Conservation (phyloP, 2,888 invertebrate species). For the Periphyllus acericola region DNA sequence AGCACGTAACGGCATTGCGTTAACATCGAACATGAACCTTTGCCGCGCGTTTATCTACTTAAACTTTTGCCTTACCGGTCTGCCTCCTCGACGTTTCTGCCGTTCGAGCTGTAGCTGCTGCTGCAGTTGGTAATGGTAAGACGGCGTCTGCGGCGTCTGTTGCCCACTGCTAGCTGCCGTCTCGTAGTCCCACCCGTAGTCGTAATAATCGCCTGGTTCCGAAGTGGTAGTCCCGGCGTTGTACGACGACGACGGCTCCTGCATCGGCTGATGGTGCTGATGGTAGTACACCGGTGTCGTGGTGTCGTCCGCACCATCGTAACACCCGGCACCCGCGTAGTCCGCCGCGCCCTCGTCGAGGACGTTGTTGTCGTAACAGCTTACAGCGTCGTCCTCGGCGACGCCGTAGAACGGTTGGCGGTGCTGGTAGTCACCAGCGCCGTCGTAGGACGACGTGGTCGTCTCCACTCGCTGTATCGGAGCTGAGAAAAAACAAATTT, state of each 20-base stretch:
- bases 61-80: constrained; percentile 32
- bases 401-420: not conserved
- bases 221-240: not conserved
- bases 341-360: not conserved
- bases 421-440: not conserved
- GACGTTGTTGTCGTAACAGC: too few relatives aligned
- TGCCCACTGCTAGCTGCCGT: constrained; percentile 34
- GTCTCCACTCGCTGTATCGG: not conserved
- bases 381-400: not conserved
- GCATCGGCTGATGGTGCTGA: not conserved
- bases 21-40: too few relatives aligned
- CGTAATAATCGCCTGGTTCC: constrained; percentile 41
- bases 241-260: not conserved
- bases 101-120: constrained; percentile 30
- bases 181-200: constrained; percentile 53
- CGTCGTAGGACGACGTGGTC: not conserved
- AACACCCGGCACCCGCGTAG: too few relatives aligned
- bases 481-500: not conserved
- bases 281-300: not conserved
- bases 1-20: too few relatives aligned
- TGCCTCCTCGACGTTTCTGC: constrained; percentile 6
- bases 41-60: too few relatives aligned
- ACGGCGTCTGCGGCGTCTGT: constrained; percentile 39
- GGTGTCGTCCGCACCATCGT: not conserved
- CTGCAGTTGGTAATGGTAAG: constrained; percentile 13